A percentile compares a stretch with the other conserved stretches of the same genome.
Conservation (phyloP, 2,113 vertebrate genomes). For the Elephas maximus region DNA sequence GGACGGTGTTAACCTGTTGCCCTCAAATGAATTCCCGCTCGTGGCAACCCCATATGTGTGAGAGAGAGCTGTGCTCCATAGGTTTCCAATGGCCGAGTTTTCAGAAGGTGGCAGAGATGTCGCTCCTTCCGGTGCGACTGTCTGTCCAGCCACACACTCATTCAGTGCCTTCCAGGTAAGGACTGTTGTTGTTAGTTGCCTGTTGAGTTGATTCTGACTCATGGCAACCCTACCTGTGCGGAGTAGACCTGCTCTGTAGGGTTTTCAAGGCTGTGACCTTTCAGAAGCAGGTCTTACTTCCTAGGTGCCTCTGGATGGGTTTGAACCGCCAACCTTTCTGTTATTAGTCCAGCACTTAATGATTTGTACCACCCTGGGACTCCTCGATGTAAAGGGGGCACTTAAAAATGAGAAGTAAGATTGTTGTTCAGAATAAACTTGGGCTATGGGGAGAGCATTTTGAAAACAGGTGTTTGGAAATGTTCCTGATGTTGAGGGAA, state of each 20-base stretch:
- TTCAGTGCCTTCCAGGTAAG: neutral
- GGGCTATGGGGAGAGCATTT: neutral
- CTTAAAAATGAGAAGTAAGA: neutral
- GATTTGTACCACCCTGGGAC: neutral
- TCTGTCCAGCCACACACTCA: neutral
- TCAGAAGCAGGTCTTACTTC: neutral
- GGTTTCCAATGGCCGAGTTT: neutral
- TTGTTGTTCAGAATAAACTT: neutral
- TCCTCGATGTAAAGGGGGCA: neutral
- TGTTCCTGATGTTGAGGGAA: neutral
- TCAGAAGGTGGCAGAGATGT: neutral
- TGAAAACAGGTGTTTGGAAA: constrained; percentile 45
- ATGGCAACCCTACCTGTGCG: neutral
- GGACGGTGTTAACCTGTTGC: neutral
- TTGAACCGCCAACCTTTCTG: neutral
- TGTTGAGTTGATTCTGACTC: neutral
- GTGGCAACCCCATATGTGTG: neutral
- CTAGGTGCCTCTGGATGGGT: neutral
- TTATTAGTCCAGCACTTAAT: neutral
- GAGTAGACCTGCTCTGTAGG: neutral
- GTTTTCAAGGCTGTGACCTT: neutral
- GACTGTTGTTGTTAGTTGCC: neutral
- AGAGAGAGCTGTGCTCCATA: neutral
- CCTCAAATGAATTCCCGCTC: neutral
- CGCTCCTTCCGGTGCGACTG: too few relatives aligned